Conservation (phyloP, 2,888 invertebrate species). For the Fragum sueziense region DNA sequence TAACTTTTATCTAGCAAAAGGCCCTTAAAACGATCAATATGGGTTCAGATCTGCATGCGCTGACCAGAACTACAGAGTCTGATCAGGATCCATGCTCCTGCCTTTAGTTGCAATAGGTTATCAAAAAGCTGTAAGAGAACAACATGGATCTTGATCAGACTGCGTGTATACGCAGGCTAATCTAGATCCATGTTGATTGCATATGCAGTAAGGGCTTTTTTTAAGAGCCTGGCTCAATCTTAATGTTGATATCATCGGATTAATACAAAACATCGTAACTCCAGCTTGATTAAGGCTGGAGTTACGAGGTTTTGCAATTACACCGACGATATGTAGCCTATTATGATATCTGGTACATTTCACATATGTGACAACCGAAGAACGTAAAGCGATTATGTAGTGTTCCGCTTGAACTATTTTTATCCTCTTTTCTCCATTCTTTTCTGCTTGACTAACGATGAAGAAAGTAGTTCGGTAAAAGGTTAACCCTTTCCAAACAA, state of each 20-base stretch:
- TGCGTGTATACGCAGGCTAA: background rate
- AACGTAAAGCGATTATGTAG: background rate
- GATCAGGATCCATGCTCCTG: no score
- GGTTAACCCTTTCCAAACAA: background rate
- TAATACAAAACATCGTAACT: no score
- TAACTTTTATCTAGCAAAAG: background rate
- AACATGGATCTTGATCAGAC: no score
- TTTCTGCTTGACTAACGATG: background rate
- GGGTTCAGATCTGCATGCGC: no score
- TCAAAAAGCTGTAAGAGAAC: no score
- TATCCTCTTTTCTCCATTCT: background rate
- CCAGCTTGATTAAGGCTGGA: no score
- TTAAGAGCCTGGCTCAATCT: background rate
- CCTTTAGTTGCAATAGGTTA: no score
- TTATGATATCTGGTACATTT: background rate
- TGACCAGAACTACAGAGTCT: no score
- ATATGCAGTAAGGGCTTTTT: background rate
- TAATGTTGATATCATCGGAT: no score
- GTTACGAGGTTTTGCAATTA: no score
- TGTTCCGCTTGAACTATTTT: background rate
- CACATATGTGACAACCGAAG: background rate
- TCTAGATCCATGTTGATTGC: background rate
- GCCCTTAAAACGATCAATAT: no score
- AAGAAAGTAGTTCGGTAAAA: background rate
- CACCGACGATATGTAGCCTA: no score